A percentile compares a stretch with the other conserved stretches of the same genome.
These are phyloP conservation scores for Aselliscus stoliczkanus DNA, from an alignment of 2,797 vertebrate species.

Conservation along the genomic window DNA sequence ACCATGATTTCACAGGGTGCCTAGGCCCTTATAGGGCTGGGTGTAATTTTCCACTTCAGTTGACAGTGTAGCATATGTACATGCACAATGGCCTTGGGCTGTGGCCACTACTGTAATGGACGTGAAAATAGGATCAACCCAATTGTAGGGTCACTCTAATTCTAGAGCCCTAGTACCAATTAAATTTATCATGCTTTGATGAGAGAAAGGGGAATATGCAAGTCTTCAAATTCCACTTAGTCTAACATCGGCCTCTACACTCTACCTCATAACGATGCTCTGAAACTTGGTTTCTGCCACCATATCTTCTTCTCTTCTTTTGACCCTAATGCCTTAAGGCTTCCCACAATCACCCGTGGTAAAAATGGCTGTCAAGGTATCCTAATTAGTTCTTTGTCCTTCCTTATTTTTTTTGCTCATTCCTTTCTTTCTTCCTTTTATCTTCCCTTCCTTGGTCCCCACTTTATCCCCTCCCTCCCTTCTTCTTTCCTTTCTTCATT, in stretches of 20 bases:
- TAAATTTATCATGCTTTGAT: neutral
- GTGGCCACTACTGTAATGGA: neutral
- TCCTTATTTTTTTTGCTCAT: neutral
- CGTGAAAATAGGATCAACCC: neutral
- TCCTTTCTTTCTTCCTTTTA: no score
- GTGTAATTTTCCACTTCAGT: constrained; percentile 37
- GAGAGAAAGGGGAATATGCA: neutral
- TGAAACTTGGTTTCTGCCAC: neutral
- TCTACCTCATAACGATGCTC: neutral
- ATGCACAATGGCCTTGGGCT: neutral
- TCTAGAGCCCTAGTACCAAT: neutral
- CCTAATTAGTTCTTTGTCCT: neutral
- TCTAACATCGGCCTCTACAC: neutral
- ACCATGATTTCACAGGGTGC: neutral
- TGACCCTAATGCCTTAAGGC: neutral
- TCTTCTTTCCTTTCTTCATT: neutral
- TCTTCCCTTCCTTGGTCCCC: neutral
- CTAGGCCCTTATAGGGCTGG: neutral
- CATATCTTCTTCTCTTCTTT: neutral
- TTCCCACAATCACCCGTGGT: neutral
- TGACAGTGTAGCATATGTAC: neutral
- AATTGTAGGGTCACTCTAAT: neutral
- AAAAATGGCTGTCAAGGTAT: neutral
- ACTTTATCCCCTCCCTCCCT: no score
- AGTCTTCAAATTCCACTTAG: neutral